Conservation (phyloP, 1,140 invertebrate genomes). For the Caenorhabditis briggsae region DNA sequence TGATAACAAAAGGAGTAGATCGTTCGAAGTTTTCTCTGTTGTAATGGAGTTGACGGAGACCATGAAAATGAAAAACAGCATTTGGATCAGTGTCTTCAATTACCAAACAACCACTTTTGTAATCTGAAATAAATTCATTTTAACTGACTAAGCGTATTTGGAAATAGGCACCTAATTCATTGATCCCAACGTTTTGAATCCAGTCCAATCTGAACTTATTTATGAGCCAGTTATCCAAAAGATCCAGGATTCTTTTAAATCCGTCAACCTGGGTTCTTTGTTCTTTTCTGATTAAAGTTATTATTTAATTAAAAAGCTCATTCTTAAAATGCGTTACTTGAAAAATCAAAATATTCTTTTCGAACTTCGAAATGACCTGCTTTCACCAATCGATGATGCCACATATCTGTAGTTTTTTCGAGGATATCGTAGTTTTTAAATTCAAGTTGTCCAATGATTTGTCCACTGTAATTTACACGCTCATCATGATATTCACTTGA, state of each 20-base stretch:
- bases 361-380: not conserved
- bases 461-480: not conserved
- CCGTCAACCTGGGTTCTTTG: not conserved
- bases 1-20: constrained; percentile 16
- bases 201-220: not conserved
- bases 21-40: not conserved
- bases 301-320: not conserved
- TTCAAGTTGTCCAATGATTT: not conserved
- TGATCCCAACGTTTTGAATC: not conserved
- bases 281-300: not conserved
- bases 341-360: not conserved
- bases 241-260: not conserved
- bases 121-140: too few species aligned
- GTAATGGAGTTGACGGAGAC: not conserved
- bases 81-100: not conserved
- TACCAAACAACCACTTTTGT: constrained; percentile 8
- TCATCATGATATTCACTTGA: too few species aligned
- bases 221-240: not conserved
- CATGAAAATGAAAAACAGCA: not conserved
- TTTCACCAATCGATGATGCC: not conserved
- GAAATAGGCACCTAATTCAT: not conserved
- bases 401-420: not conserved
- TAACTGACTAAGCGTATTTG: too few species aligned
- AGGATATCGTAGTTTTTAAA: not conserved
- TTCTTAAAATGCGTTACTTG: not conserved